Percentiles rank a stretch among this genome's conserved stretches.
These are phyloP conservation scores for Platycercus adscitus DNA, from an alignment of 2,113 vertebrate species.

Conservation along the genomic window DNA sequence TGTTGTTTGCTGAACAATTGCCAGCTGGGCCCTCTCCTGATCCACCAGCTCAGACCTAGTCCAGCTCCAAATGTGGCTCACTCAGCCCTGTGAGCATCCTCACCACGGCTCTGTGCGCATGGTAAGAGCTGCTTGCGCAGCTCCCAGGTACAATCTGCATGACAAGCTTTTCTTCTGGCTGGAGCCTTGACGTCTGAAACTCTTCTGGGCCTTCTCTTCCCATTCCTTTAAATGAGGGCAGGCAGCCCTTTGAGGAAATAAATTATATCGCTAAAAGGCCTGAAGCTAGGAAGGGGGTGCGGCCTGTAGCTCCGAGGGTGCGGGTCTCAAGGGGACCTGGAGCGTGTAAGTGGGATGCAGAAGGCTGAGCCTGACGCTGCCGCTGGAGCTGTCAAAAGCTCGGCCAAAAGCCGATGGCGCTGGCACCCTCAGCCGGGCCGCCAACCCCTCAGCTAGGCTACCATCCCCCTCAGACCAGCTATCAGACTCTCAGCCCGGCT, in stretches of 20 bases:
- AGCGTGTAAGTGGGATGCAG: too few species aligned
- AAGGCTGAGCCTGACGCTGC: background rate
- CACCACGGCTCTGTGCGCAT: fast-evolving
- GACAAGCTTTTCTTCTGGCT: background rate
- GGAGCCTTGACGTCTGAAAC: background rate
- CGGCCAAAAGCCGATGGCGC: background rate
- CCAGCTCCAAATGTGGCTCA: too few species aligned
- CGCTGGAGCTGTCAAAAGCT: background rate
- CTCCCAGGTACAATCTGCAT: background rate
- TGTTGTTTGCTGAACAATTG: background rate
- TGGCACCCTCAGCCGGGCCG: too few species aligned
- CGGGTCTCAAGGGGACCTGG: background rate
- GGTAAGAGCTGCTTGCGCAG: background rate
- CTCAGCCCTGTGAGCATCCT: fast-evolving
- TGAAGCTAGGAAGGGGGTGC: background rate
- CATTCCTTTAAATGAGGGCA: background rate
- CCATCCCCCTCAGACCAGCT: too few species aligned
- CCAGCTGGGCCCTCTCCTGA: too few species aligned
- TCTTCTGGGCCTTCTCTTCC: background rate
- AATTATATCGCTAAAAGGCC: background rate
- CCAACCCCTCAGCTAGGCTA: too few species aligned
- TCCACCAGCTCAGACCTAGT: fast-evolving
- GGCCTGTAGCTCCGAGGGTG: background rate
- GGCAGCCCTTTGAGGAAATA: background rate
- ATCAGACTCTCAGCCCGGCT: too few species aligned